Evolutionary conservation across 2,797 vertebrate species (phyloP), one percentile per base, ranked within the genome.

Genomic region (Darevskia nairensis): DNA sequence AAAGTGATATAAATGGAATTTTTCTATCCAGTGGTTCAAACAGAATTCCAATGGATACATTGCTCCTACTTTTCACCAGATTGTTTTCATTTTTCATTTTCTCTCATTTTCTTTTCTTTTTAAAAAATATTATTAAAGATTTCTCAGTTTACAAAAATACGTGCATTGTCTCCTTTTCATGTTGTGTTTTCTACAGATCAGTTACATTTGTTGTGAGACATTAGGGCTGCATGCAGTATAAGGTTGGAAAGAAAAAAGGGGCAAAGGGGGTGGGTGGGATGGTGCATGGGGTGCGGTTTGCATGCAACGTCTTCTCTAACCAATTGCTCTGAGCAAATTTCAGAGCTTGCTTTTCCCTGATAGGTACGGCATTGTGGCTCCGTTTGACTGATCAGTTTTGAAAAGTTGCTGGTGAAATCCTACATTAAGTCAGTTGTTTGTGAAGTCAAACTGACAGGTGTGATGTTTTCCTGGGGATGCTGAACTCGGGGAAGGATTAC

Each of bases 381-480:
- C 81, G 80, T 88, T 86, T 93, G 92, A 80, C 80, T 81, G 90
- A 82, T 92, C 0, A 0, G 29, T 91, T 86, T 92, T 94, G 94
- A 95, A 93, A 95, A 91, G 89, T 74, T 75, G 2, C 71, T 19
- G 35, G 46, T 86, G 86, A 82, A 90, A 86, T 88, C 55, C 72
- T 77, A 17, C 50, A 6, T 94, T 87, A 85, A 88, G 82, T 74
- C 55, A 79, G 94, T 88, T 93, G 89, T 68, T 93, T 84, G 74
- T 86, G 87, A 92, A 92, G 13, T 84, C 4, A 61, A 94, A 86
- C 55, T 93, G 95, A 94, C 96, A 95, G 93, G 92, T 94, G 94
- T 80, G 87, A 92, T 91, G 89, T 92, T 93, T 93, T 95, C 92
- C 92, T 66, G 76, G 85, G 89, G 94, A 89, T 84, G 39, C 89